These are phyloP conservation scores for Pyrochroa serraticornis DNA, from an alignment of 2,888 invertebrate species.

Conservation along the genomic window DNA sequence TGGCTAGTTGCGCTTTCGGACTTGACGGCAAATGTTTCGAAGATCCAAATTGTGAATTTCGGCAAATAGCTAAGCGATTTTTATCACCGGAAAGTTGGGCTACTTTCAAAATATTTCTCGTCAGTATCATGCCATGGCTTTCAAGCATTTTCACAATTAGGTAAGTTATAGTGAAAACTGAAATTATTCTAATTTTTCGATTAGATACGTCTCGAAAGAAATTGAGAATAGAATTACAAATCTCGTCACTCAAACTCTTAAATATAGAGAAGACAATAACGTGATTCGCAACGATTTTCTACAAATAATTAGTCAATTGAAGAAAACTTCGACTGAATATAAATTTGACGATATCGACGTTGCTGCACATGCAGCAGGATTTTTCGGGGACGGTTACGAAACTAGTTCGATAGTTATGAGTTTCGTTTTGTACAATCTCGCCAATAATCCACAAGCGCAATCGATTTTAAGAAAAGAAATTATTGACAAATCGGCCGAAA, in stretches of 20 bases:
- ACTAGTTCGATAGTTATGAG: constrained; percentile 56
- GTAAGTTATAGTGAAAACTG: constrained; percentile 3
- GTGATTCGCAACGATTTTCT: constrained; percentile 56
- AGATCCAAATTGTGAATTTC: constrained; percentile 40
- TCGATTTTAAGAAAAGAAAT: constrained; percentile 57
- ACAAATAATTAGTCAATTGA: constrained; percentile 52
- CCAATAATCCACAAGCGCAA: constrained; percentile 54
- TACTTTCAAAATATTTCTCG: neutral
- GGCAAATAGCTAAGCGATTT: constrained; percentile 36
- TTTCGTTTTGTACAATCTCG: constrained; percentile 54
- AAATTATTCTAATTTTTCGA: neutral
- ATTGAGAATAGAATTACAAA: constrained; percentile 18
- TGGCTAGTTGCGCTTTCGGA: constrained; percentile 58
- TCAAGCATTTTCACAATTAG: constrained; percentile 16
- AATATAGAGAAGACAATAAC: constrained; percentile 51
- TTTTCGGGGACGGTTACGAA: constrained; percentile 60
- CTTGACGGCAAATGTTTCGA: constrained; percentile 55
- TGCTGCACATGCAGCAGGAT: constrained; percentile 53
- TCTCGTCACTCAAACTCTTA: constrained; percentile 48
- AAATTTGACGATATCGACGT: constrained; percentile 52
- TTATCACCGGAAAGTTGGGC: constrained; percentile 18
- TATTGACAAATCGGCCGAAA: constrained; percentile 46
- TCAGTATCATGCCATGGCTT: constrained; percentile 7
- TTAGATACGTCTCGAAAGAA: constrained; percentile 19
- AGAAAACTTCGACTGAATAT: constrained; percentile 8